Conservation (phyloP, 2,888 invertebrate species). For the Pyrrhia umbra region DNA sequence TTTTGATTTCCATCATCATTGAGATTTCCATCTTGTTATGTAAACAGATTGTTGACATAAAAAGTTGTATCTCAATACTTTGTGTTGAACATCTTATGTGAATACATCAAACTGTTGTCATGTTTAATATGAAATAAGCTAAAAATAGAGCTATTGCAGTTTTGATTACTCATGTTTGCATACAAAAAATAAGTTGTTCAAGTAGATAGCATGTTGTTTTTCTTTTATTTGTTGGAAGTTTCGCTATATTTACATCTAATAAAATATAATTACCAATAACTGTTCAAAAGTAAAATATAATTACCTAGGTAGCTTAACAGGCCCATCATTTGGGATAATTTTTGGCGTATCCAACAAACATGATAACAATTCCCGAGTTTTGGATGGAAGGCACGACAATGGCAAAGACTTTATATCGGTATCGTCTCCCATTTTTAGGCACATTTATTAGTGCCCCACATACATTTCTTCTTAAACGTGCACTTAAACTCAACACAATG, state of each 20-base stretch:
- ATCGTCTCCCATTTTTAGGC: slow-evolving; percentile 62
- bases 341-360: slow-evolving; percentile 92
- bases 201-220: neutral
- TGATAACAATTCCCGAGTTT: slow-evolving; percentile 89
- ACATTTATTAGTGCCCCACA: slow-evolving; percentile 21
- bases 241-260: too few species aligned
- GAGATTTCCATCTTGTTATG: neutral
- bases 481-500: slow-evolving; percentile 18
- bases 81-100: neutral
- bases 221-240: slow-evolving; percentile 2
- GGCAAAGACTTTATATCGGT: slow-evolving; percentile 78
- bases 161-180: slow-evolving; percentile 31
- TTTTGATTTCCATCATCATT: too few species aligned
- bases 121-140: neutral
- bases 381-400: slow-evolving; percentile 80
- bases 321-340: slow-evolving; percentile 91
- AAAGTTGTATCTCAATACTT: neutral
- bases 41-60: neutral
- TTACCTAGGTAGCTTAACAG: slow-evolving; percentile 76
- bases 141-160: slow-evolving; percentile 5
- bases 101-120: slow-evolving; percentile 5
- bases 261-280: neutral
- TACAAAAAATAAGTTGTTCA: slow-evolving; percentile 21
- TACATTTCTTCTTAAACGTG: slow-evolving; percentile 38
- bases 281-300: slow-evolving; percentile 14